Evolutionary conservation across 1,140 invertebrate species (phyloP).

Genomic region (Heliconius himera): DNA sequence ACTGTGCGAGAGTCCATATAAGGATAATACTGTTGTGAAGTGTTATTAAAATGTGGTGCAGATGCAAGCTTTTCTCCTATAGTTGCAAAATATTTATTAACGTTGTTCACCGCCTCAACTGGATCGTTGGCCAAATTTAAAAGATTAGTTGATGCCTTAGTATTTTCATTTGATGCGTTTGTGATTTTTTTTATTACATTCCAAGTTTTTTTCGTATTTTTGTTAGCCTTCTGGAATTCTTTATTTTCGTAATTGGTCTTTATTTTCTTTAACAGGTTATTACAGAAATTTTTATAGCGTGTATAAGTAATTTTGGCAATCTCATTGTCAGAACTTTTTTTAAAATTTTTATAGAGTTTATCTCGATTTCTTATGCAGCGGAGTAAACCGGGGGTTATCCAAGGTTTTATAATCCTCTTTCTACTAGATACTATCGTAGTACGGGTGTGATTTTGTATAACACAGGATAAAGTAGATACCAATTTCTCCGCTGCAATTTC

Average conservation of each 20-base stretch:
- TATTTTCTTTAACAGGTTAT: not conserved
- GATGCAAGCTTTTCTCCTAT: not conserved
- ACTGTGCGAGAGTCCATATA: too few species aligned
- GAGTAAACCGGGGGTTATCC: not conserved
- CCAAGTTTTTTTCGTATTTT: not conserved
- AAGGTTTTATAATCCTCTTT: not conserved
- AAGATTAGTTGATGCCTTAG: not conserved
- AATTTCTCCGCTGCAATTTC: too few species aligned
- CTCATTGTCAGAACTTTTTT: not conserved
- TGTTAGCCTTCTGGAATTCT: not conserved
- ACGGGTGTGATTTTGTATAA: not conserved
- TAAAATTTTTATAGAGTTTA: not conserved
- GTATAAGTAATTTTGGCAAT: not conserved
- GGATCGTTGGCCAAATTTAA: not conserved
- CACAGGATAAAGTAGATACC: too few species aligned
- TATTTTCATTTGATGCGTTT: not conserved
- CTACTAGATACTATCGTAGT: not conserved
- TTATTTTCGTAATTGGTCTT: too few species aligned
- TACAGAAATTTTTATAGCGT: constrained; percentile 1
- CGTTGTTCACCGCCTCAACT: not conserved
- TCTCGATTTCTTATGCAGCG: not conserved
- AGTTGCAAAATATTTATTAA: not conserved
- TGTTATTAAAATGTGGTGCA: too few species aligned
- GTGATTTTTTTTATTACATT: not conserved
- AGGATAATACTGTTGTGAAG: too few species aligned